Percentiles rank a stretch among this genome's conserved stretches.
phyloP scores from a whole-genome alignment of 2,797 vertebrate species.

The Etheostoma nigrum region DNA sequence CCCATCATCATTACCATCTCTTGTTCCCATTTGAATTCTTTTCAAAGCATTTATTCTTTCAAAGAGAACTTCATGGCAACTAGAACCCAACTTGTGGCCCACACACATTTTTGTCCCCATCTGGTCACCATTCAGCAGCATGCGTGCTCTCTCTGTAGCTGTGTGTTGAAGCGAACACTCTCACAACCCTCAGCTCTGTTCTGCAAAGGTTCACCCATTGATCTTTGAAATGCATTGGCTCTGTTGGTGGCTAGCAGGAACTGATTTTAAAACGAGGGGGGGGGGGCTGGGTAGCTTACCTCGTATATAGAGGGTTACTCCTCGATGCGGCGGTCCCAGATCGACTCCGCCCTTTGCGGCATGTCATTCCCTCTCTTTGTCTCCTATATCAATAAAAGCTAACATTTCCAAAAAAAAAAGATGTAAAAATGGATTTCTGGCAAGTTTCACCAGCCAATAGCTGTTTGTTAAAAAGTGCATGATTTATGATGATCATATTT shows the following conservation, averaged over 20 bases:
- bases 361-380: too few relatives aligned
- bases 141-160: conserved; percentile 69
- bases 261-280: not conserved
- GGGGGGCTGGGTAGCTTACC: too few relatives aligned
- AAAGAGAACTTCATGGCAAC: conserved; percentile 60
- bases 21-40: conserved; percentile 67
- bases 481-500: not conserved
- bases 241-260: conserved; percentile 35
- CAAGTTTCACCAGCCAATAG: not conserved
- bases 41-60: conserved; percentile 71
- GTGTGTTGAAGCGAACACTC: conserved; percentile 62
- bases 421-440: not conserved
- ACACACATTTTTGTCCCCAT: conserved; percentile 75
- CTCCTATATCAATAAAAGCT: too few relatives aligned
- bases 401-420: too few relatives aligned
- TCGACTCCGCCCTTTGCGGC: too few relatives aligned
- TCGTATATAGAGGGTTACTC: too few relatives aligned
- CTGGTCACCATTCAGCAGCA: conserved; percentile 75
- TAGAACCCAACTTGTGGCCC: conserved; percentile 50
- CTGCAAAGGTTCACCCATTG: conserved; percentile 28
- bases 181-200: conserved; percentile 60
- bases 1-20: conserved; percentile 51
- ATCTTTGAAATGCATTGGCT: conserved; percentile 54
- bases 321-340: too few relatives aligned
- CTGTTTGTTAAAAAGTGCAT: not conserved